Evolutionary conservation across 1,140 invertebrate species (phyloP).

Genomic region (Nylanderia fulva): DNA sequence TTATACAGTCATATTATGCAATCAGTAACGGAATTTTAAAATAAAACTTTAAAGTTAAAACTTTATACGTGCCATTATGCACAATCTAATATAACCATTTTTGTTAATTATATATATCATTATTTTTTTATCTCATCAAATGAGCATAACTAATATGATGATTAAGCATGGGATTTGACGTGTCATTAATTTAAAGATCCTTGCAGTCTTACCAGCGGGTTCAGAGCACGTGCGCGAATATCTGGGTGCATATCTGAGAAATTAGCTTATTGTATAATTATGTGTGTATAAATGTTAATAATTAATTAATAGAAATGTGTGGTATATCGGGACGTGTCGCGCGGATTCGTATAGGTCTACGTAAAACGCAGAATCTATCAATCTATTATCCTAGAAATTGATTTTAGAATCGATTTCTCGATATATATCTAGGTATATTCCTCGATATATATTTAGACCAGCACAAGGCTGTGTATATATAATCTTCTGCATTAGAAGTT

Average conservation of each 20-base stretch:
- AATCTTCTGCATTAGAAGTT: conserved; percentile 69
- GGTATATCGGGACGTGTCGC: conserved; percentile 77
- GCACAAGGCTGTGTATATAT: conserved; percentile 73
- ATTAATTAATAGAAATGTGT: conserved; percentile 82
- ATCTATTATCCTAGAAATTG: conserved; percentile 9
- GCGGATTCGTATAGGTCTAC: background rate
- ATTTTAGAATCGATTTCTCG: background rate
- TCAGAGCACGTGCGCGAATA: conserved; percentile 47
- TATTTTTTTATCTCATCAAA: background rate
- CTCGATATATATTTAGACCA: background rate
- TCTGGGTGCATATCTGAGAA: conserved; percentile 59
- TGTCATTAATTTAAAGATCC: conserved; percentile 5
- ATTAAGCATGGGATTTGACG: background rate
- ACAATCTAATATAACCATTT: conserved; percentile 36
- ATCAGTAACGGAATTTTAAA: conserved; percentile 23
- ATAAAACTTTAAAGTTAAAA: conserved; percentile 19
- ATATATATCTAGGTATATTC: too few relatives aligned
- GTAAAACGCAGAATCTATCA: conserved; percentile 10
- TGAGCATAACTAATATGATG: background rate
- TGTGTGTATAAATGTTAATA: conserved; percentile 86
- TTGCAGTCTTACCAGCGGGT: conserved; percentile 71
- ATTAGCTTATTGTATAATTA: conserved; percentile 80
- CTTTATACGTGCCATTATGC: conserved; percentile 40
- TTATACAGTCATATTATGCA: conserved; percentile 31
- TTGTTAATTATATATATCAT: conserved; percentile 32